Conservation (phyloP, 1,140 invertebrate genomes). For the Helicoverpa zea region DNA sequence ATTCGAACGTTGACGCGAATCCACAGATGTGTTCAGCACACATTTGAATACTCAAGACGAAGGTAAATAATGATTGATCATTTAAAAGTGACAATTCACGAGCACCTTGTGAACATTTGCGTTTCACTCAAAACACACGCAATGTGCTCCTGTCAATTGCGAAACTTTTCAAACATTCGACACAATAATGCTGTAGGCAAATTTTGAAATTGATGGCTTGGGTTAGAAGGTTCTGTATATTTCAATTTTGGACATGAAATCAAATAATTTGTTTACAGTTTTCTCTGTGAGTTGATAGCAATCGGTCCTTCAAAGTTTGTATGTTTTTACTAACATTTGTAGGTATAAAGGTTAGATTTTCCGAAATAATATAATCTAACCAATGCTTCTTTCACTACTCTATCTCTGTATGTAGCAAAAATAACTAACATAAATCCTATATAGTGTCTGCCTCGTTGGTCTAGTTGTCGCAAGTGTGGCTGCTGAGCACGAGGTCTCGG, state of each 20-base stretch:
- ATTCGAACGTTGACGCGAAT: conserved; percentile 1
- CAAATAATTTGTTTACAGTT: neutral
- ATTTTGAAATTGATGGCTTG: neutral
- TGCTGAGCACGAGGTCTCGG: too few species aligned
- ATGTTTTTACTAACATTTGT: too few species aligned
- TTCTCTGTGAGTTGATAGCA: neutral
- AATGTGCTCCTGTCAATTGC: conserved; percentile 72
- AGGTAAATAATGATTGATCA: conserved; percentile 69
- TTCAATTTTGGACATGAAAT: neutral
- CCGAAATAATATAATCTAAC: too few species aligned
- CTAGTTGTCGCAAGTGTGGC: too few species aligned
- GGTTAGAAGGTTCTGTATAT: conserved; percentile 13
- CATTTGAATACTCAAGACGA: conserved; percentile 47
- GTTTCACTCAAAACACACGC: conserved; percentile 65
- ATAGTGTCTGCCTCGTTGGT: too few species aligned
- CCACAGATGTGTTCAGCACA: conserved; percentile 39
- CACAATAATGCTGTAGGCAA: conserved; percentile 26
- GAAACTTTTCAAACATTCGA: conserved; percentile 53
- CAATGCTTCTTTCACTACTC: too few species aligned
- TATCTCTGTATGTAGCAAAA: too few species aligned
- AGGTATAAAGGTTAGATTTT: too few species aligned
- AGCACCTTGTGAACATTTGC: conserved; percentile 69
- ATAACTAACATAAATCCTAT: too few species aligned
- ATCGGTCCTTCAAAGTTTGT: too few species aligned
- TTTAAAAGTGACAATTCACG: conserved; percentile 58